Evolutionary conservation across 2,797 vertebrate genomes (phyloP).

Genomic region (Darevskia mixta): DNA sequence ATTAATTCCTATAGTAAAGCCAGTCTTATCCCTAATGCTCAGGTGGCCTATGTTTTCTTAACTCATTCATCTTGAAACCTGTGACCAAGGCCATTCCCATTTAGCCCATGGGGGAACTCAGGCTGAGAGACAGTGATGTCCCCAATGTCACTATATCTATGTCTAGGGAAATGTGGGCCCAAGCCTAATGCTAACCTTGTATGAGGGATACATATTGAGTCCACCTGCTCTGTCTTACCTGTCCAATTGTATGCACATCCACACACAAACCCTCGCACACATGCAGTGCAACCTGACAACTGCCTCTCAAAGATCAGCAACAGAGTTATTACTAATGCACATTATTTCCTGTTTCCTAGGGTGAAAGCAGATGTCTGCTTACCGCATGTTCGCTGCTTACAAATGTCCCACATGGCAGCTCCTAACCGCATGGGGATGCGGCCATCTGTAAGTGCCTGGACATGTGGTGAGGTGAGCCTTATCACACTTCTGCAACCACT

Average conservation of each 20-base stretch:
- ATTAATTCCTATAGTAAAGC: neutral
- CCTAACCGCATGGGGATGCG: constrained; percentile 16
- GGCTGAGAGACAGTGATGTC: neutral
- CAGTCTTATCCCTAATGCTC: neutral
- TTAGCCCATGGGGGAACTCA: neutral
- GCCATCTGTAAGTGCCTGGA: constrained; percentile 3
- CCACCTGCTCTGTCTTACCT: neutral
- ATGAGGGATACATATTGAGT: neutral
- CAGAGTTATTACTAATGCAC: constrained; percentile 11
- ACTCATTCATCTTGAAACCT: neutral
- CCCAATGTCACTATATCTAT: neutral
- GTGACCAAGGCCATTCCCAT: neutral
- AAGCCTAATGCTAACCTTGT: neutral
- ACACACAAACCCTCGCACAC: neutral
- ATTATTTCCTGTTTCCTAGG: constrained; percentile 27
- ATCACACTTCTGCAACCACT: constrained; percentile 15
- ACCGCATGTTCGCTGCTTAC: constrained; percentile 15
- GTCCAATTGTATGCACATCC: neutral
- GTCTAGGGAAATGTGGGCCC: neutral
- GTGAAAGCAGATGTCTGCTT: constrained; percentile 25
- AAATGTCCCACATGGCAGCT: constrained; percentile 29
- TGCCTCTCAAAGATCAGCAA: constrained; percentile 17
- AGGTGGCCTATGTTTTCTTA: neutral
- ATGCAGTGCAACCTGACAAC: constrained; percentile 11
- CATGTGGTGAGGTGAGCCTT: constrained; percentile 31